Percentiles rank a stretch among this genome's conserved stretches.
These are phyloP conservation scores for Paratrypauchen microcephalus DNA, from an alignment of 2,797 vertebrate species.

Conservation along the genomic window DNA sequence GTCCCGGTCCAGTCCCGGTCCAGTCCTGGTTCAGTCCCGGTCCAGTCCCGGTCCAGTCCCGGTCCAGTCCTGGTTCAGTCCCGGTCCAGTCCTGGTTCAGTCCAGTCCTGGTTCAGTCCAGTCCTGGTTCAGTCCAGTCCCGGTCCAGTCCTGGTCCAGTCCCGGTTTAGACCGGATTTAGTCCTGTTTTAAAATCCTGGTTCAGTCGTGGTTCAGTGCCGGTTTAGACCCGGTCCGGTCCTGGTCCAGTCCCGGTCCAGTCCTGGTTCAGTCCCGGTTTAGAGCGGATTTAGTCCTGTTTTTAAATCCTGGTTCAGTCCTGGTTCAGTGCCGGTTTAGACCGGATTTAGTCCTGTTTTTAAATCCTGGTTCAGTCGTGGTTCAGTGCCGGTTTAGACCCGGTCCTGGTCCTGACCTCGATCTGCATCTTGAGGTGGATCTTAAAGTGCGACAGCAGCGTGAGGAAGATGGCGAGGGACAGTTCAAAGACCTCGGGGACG, in stretches of 20 bases:
- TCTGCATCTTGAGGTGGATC: slow-evolving; percentile 97
- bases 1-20: neutral
- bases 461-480: slow-evolving; percentile 96
- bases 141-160: neutral
- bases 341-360: neutral
- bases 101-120: neutral
- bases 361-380: neutral
- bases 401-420: slow-evolving; percentile 80
- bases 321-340: neutral
- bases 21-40: neutral
- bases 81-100: neutral
- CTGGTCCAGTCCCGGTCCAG: neutral
- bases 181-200: neutral
- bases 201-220: neutral
- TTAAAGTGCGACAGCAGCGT: slow-evolving; percentile 96
- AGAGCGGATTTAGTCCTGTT: neutral
- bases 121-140: neutral
- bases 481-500: slow-evolving; percentile 95
- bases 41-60: neutral
- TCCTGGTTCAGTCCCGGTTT: neutral
- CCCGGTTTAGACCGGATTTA: neutral
- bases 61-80: neutral
- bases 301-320: neutral
- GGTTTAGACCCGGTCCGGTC: neutral
- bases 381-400: neutral